Percentiles rank a stretch among this genome's conserved stretches.
Conservation (phyloP, 2,888 invertebrate species). For the Ommatoiulus sabulosus region DNA sequence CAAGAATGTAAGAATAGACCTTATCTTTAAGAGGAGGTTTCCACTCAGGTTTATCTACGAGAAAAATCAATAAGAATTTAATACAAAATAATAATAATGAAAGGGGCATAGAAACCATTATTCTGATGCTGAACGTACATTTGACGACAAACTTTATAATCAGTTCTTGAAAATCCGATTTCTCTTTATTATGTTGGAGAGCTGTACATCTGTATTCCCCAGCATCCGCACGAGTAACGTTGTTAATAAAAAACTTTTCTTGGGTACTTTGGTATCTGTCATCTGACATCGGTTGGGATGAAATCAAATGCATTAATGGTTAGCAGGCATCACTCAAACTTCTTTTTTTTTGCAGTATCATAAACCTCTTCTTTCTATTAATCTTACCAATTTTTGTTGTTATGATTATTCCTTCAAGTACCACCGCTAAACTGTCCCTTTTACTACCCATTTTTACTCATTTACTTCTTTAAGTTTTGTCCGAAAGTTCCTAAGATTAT, state of each 20-base stretch:
- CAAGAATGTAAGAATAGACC: conserved; percentile 71
- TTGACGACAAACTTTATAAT: conserved; percentile 73
- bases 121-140: conserved; percentile 73
- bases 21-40: conserved; percentile 60
- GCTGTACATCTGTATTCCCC: conserved; percentile 74
- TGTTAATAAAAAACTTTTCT: conserved; percentile 73
- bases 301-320: too few relatives aligned
- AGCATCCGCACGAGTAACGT: conserved; percentile 72
- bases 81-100: background rate
- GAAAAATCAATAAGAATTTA: background rate
- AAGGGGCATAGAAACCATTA: background rate
- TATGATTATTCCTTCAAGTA: too few relatives aligned
- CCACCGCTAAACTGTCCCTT: too few relatives aligned
- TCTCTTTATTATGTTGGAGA: conserved; percentile 70
- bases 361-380: too few relatives aligned
- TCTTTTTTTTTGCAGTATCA: too few relatives aligned
- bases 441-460: too few relatives aligned
- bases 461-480: too few relatives aligned
- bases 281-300: conserved; percentile 49
- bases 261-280: conserved; percentile 70
- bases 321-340: too few relatives aligned
- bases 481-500: too few relatives aligned
- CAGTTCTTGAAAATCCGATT: conserved; percentile 72
- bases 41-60: conserved; percentile 63
- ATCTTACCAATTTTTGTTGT: too few relatives aligned